Base-by-base conservation (phyloP, 2,113 vertebrate genomes). In the Gallinago undulata region DNA sequence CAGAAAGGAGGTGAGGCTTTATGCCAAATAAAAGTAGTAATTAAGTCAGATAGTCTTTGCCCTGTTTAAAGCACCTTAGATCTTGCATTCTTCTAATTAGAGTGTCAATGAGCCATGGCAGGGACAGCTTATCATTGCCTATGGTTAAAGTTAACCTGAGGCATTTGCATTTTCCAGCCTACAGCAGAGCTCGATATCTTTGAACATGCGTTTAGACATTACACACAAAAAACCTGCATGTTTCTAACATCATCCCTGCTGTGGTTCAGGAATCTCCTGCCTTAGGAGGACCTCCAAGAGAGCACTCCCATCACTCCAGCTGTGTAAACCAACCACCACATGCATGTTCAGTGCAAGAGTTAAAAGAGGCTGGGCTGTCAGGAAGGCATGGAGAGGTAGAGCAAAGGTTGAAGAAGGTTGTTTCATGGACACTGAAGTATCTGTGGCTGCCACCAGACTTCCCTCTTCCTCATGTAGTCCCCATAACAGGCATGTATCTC, bases 161-260 rank as follows among this genome's bases (percentile, higher is more conserved):
- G 19, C 33, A 28, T n/a, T 57, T 31, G 30, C 30, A 37, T 53
- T 76, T 89, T 63, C 69, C 76, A 88, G 31, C 11, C 76, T 62
- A 23, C 79, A 50, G 47, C 33, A 56, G 59, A 72, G 57, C 67
- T 75, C 45, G 31, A 0, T 16, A 11, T 47, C 51, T 91, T 47
- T 69, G 56, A 82, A 72, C 19, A 33, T 33, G 2, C 1, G 7
- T 21, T 6, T 21, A 30, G 73, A 12, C 13, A 10, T 39, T 17
- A 28, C 60, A 39, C 10, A 57, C 19, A 12, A 31, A 66, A 53
- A 22, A 4, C 9, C 63, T 84, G 30, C 21, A 2, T 11, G 16
- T 72, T 83, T 74, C 76, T n/a, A 7, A 13, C 30, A 10, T 2
- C 0, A 0, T 53, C 45, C 47, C 3, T 69, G 50, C 50, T 45